Percentiles rank a stretch among this genome's conserved stretches.
These are phyloP conservation scores for Spatulosminthurus flaviceps DNA, from an alignment of 2,888 invertebrate genomes.

Conservation along the genomic window DNA sequence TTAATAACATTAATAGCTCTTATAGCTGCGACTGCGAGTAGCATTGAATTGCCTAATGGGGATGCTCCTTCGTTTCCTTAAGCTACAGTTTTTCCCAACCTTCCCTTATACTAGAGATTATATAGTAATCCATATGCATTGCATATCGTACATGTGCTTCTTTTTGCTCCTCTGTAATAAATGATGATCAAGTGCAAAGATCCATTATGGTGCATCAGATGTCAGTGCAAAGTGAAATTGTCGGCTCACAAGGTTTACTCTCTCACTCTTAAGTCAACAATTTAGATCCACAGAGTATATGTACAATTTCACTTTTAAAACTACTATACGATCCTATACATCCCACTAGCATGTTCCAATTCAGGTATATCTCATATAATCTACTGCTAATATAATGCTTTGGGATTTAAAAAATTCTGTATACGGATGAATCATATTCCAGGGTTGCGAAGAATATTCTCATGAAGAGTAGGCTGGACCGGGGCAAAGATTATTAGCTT, in stretches of 20 bases:
- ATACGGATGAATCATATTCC: neutral
- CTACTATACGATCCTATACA: too few species aligned
- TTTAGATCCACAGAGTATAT: neutral
- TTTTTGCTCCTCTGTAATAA: slow-evolving; percentile 49
- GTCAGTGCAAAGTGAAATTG: slow-evolving; percentile 49
- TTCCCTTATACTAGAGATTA: too few species aligned
- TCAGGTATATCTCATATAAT: too few species aligned
- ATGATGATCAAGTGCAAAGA: slow-evolving; percentile 49
- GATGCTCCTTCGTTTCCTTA: too few species aligned
- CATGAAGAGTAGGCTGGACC: slow-evolving; percentile 7
- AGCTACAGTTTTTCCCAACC: too few species aligned
- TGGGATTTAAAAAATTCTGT: neutral
- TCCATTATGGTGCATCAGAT: slow-evolving; percentile 57
- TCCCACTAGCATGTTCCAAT: too few species aligned
- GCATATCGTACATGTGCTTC: too few species aligned
- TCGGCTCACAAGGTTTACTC: neutral
- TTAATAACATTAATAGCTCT: too few species aligned
- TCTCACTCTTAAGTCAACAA: neutral
- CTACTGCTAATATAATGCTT: too few species aligned
- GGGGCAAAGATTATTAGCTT: neutral
- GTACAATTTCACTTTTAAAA: too few species aligned
- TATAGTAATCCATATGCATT: too few species aligned
- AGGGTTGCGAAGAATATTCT: neutral
- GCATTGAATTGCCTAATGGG: neutral
- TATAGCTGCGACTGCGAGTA: neutral